These are phyloP conservation scores for Andricus grossulariae DNA, from an alignment of 1,140 invertebrate genomes.

Conservation along the genomic window DNA sequence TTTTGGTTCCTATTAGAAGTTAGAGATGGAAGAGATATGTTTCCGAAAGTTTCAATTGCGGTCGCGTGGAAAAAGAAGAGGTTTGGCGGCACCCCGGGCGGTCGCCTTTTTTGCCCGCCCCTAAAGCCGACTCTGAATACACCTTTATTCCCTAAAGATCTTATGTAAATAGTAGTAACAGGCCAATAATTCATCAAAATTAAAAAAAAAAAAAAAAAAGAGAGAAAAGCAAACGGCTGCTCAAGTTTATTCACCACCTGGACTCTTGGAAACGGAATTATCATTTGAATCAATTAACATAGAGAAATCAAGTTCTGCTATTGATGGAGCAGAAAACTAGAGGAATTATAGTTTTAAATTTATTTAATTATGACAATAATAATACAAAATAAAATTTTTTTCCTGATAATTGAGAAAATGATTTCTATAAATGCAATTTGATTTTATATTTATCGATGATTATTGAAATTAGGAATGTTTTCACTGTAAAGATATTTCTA, in stretches of 20 bases:
- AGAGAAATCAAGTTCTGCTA: not conserved
- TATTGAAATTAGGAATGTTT: no score
- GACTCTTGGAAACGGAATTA: not conserved
- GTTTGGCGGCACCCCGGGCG: slow-evolving; percentile 28
- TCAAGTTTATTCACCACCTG: slow-evolving; percentile 4
- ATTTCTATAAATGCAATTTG: no score
- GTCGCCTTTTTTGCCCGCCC: slow-evolving; percentile 30
- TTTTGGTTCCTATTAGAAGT: slow-evolving; percentile 25
- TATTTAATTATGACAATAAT: no score
- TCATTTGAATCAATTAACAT: slow-evolving; percentile 3
- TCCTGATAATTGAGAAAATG: no score
- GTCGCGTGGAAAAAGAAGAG: slow-evolving; percentile 30
- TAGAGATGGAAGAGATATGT: slow-evolving; percentile 35
- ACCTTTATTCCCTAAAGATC: slow-evolving; percentile 29
- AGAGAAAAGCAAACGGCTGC: not conserved
- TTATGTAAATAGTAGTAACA: slow-evolving; percentile 31
- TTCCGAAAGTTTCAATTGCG: slow-evolving; percentile 44
- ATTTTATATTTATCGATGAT: no score
- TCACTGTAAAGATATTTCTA: no score
- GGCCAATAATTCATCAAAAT: slow-evolving; percentile 30
- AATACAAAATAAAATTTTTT: no score
- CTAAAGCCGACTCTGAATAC: slow-evolving; percentile 30
- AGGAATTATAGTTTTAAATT: no score
- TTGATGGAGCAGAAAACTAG: no score
- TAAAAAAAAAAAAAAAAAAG: no score